These are phyloP conservation scores for Poecilia picta DNA, from an alignment of 2,797 vertebrate species.

Conservation along the genomic window DNA sequence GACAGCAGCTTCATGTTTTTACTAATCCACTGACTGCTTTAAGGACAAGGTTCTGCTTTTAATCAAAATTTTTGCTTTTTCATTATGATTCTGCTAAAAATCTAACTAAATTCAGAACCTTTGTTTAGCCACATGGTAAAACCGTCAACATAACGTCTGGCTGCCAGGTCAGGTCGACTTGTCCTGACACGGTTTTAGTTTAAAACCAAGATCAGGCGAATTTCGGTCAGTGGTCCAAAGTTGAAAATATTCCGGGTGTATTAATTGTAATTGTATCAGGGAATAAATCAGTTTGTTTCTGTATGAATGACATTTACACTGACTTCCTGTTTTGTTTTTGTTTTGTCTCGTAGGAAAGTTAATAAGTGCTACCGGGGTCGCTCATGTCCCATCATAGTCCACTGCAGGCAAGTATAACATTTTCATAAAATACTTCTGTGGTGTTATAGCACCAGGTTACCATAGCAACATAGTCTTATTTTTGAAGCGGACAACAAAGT, in stretches of 20 bases:
- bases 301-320: slow-evolving; percentile 29
- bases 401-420: slow-evolving; percentile 93
- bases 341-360: slow-evolving; percentile 91
- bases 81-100: background rate
- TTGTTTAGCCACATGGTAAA: background rate
- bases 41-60: slow-evolving; percentile 25
- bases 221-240: background rate
- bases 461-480: background rate
- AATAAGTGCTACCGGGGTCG: slow-evolving; percentile 99
- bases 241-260: background rate
- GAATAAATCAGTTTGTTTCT: background rate
- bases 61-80: background rate
- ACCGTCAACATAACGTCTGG: background rate
- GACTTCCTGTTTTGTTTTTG: slow-evolving; percentile 49
- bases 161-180: background rate
- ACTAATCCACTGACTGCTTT: slow-evolving; percentile 13
- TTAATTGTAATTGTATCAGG: background rate
- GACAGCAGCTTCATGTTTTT: slow-evolving; percentile 15
- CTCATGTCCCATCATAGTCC: slow-evolving; percentile 97
- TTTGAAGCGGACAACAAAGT: background rate
- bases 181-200: background rate
- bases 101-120: background rate
- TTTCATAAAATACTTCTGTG: background rate
- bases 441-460: background rate
- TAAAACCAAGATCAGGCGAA: background rate